A percentile compares a stretch with the other conserved stretches of the same genome.
phyloP scores from a whole-genome alignment of 1,140 invertebrate species.

The Chironomus striatipennis region DNA sequence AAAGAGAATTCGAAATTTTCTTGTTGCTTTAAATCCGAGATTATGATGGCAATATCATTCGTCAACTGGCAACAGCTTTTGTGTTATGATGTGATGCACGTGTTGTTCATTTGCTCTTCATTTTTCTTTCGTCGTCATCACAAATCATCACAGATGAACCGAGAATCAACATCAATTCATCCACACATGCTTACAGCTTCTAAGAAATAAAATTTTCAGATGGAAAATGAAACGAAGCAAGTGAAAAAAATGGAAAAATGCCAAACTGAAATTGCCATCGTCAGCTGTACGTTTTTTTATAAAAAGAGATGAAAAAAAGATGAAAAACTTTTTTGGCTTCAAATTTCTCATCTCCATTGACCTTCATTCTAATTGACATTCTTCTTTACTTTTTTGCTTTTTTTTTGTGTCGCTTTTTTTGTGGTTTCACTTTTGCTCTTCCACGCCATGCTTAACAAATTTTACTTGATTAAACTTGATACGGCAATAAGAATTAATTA shows the following conservation, averaged over 20 bases:
- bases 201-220: neutral
- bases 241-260: constrained; percentile 1
- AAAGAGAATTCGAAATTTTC: neutral
- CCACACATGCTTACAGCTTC: neutral
- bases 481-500: too few species aligned
- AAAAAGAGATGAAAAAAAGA: too few species aligned
- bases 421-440: neutral
- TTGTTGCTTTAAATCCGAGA: neutral
- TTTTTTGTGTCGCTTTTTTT: neutral
- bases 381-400: neutral
- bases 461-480: too few species aligned
- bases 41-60: neutral
- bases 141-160: neutral
- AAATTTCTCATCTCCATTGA: constrained; percentile 13
- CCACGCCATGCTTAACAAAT: too few species aligned
- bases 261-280: neutral
- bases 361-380: constrained; percentile 13
- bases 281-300: neutral
- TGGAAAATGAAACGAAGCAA: neutral
- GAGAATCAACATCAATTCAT: too few species aligned
- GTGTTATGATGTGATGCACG: neutral
- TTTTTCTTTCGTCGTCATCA: neutral
- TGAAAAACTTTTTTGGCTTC: constrained; percentile 1
- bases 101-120: neutral
- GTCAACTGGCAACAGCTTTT: neutral